Conservation (phyloP, 1,140 invertebrate species). For the Parasteatoda tepidariorum region DNA sequence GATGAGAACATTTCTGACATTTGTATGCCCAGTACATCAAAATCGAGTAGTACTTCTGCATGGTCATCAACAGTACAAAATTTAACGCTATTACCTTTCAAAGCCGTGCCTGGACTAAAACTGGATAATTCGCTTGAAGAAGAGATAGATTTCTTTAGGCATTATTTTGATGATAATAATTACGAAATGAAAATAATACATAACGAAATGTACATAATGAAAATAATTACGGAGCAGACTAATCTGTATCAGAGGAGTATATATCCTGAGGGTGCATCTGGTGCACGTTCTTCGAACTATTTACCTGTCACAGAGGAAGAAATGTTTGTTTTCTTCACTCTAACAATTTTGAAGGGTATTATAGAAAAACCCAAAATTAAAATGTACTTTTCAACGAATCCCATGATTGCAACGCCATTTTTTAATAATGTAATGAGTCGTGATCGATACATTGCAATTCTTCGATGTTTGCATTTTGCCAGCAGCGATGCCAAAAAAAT, state of each 20-base stretch:
- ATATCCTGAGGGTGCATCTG: neutral
- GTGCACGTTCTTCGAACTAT: constrained; percentile 1
- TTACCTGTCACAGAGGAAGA: constrained; percentile 7
- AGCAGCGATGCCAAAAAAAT: constrained; percentile 5
- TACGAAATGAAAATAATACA: too few relatives aligned
- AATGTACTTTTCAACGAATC: neutral
- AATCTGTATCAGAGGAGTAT: neutral
- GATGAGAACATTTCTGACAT: too few relatives aligned
- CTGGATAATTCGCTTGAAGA: too few relatives aligned
- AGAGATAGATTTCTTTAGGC: too few relatives aligned
- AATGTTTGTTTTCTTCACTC: neutral
- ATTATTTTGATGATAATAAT: too few relatives aligned
- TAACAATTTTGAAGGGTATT: constrained; percentile 8
- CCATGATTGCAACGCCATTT: constrained; percentile 6
- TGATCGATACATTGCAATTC: constrained; percentile 9
- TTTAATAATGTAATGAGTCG: constrained; percentile 6
- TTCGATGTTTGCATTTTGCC: neutral
- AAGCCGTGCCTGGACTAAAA: too few relatives aligned
- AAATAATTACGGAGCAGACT: too few relatives aligned
- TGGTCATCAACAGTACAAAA: too few relatives aligned
- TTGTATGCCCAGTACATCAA: too few relatives aligned
- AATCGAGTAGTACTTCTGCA: too few relatives aligned
- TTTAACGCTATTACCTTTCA: too few relatives aligned
- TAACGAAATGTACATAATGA: too few relatives aligned
- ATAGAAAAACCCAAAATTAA: neutral